Conservation (phyloP, 2,113 vertebrate genomes). For the Circaetus gallicus region DNA sequence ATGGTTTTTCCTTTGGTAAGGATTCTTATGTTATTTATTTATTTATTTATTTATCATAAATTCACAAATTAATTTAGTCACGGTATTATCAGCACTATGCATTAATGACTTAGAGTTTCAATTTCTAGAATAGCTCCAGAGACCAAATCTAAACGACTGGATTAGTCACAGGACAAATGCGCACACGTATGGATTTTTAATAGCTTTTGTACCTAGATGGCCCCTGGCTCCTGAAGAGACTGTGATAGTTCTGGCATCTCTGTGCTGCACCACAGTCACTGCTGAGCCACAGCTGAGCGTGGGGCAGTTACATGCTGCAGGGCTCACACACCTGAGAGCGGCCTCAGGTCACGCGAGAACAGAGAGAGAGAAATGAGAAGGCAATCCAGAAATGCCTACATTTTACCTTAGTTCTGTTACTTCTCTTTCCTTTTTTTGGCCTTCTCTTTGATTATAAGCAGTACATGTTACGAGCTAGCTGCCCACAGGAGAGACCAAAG, state of each 20-base stretch:
- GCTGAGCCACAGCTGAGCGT: neutral
- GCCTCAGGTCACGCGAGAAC: neutral
- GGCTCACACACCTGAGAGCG: rapidly evolving
- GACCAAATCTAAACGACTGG: neutral
- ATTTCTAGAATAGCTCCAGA: constrained; percentile 5
- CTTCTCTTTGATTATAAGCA: neutral
- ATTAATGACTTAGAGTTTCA: constrained; percentile 1
- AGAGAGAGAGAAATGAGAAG: neutral
- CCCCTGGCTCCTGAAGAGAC: neutral
- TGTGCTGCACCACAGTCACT: neutral
- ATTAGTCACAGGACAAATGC: neutral
- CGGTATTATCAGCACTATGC: neutral
- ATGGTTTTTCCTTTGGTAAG: neutral
- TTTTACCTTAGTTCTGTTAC: neutral
- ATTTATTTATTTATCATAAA: neutral
- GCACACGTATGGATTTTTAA: neutral
- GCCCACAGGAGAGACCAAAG: neutral
- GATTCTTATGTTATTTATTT: neutral
- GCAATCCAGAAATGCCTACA: neutral
- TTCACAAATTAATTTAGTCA: neutral
- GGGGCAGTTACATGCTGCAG: neutral
- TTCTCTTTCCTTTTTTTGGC: neutral
- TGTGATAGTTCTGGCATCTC: neutral
- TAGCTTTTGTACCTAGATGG: neutral
- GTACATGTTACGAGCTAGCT: rapidly evolving